These are phyloP conservation scores for Microplitis mediator DNA, from an alignment of 1,140 invertebrate species.

Conservation along the genomic window DNA sequence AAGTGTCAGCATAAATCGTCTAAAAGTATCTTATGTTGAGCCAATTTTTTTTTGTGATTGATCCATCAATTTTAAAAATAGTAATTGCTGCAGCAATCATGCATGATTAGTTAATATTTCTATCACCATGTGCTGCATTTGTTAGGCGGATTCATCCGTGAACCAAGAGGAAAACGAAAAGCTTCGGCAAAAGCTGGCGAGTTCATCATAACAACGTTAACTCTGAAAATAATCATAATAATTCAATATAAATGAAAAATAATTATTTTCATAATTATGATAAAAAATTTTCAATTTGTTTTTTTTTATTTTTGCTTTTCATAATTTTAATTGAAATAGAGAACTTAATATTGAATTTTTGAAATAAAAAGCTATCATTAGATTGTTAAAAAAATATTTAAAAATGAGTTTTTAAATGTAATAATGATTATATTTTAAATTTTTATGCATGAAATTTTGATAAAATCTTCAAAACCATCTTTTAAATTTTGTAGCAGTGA, in stretches of 20 bases:
- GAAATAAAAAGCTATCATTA: too few relatives aligned
- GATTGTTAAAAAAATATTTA: too few relatives aligned
- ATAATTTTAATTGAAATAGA: too few relatives aligned
- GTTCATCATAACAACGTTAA: constrained; percentile 69
- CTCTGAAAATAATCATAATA: constrained; percentile 48
- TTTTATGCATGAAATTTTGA: too few relatives aligned
- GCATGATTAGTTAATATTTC: constrained; percentile 18
- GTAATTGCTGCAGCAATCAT: too few relatives aligned
- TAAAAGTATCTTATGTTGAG: background rate
- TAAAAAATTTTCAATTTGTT: too few relatives aligned
- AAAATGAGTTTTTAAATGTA: background rate
- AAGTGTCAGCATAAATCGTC: background rate
- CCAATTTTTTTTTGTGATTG: background rate
- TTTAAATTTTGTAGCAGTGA: background rate
- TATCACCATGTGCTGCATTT: constrained; percentile 77
- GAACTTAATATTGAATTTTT: too few relatives aligned
- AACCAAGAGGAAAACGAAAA: constrained; percentile 70
- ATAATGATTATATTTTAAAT: constrained; percentile 4
- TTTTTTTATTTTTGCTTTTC: too few relatives aligned
- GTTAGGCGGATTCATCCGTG: constrained; percentile 73
- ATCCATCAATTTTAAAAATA: constrained; percentile 5
- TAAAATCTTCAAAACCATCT: background rate
- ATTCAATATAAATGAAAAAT: too few relatives aligned
- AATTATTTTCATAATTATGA: too few relatives aligned
- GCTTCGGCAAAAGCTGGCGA: constrained; percentile 71